phyloP scores from a whole-genome alignment of 2,797 vertebrate species.

The Notolabrus celidotus region DNA sequence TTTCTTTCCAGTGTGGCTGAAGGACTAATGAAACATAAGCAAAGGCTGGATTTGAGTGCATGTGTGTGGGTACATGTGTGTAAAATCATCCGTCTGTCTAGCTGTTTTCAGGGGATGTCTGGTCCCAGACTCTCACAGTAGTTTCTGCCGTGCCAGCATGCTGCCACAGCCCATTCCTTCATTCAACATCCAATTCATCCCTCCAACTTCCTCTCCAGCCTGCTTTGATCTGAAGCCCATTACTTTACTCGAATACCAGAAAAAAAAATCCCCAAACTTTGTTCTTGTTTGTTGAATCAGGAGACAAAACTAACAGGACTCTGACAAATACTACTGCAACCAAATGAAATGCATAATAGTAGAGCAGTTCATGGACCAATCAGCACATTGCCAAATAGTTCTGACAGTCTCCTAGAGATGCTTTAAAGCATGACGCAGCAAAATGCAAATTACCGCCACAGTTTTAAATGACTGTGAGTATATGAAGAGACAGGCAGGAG shows the following conservation, averaged over 20 bases:
- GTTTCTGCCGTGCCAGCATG: constrained; percentile 53
- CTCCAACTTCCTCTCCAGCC: constrained; percentile 34
- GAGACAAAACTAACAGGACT: constrained; percentile 22
- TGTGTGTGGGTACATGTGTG: constrained; percentile 16
- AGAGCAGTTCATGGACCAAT: constrained; percentile 23
- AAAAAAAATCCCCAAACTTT: constrained; percentile 19
- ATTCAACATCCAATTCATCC: constrained; percentile 28
- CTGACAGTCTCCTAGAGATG: constrained; percentile 27
- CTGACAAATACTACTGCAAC: constrained; percentile 43
- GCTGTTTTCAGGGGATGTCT: constrained; percentile 31
- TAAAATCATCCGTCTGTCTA: constrained; percentile 50
- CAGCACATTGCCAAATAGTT: constrained; percentile 27
- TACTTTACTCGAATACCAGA: constrained; percentile 37
- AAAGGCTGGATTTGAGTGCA: constrained; percentile 37
- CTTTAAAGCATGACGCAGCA: constrained; percentile 47
- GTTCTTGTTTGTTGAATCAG: constrained; percentile 25
- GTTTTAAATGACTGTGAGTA: constrained; percentile 47
- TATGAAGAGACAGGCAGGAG: constrained; percentile 23
- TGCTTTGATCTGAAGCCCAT: constrained; percentile 53
- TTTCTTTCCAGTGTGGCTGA: constrained; percentile 20
- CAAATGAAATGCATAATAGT: constrained; percentile 22
- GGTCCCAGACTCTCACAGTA: constrained; percentile 27
- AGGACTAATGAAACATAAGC: constrained; percentile 23
- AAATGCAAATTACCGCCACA: constrained; percentile 44
- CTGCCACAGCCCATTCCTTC: constrained; percentile 33